phyloP scores from a whole-genome alignment of 2,888 invertebrate species.

The Hoplodrina ambigua region DNA sequence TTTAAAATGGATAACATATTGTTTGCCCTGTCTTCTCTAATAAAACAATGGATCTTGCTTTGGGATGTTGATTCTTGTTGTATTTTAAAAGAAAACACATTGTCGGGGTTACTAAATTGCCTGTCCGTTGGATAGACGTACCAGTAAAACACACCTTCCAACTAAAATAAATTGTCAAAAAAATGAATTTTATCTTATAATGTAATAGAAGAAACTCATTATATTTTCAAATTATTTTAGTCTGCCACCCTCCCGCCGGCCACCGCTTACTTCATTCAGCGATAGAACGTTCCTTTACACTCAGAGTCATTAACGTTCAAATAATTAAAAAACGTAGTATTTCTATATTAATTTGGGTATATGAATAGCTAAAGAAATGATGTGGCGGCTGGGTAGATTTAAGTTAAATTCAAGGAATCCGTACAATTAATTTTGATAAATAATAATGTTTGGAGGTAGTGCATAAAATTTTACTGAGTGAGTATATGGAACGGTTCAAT shows the following conservation, averaged over 20 bases:
- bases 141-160: background rate
- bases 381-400: background rate
- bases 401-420: background rate
- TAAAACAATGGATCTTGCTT: too few species aligned
- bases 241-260: background rate
- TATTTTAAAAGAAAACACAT: too few species aligned
- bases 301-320: background rate
- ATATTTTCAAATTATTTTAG: background rate
- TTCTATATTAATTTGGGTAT: background rate
- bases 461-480: conserved; percentile 30
- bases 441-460: conserved; percentile 23
- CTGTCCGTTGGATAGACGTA: background rate
- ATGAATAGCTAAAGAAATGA: background rate
- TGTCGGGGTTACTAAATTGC: background rate
- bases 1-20: background rate
- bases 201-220: background rate
- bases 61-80: too few species aligned
- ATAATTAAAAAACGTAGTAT: background rate
- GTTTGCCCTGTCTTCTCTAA: too few species aligned
- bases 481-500: conserved; percentile 70
- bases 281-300: conserved; percentile 25
- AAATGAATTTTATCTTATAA: background rate
- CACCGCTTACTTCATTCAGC: conserved; percentile 1
- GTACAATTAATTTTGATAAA: background rate
- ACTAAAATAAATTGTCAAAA: background rate